phyloP scores from a whole-genome alignment of 2,113 vertebrate species.

The Promerops cafer region DNA sequence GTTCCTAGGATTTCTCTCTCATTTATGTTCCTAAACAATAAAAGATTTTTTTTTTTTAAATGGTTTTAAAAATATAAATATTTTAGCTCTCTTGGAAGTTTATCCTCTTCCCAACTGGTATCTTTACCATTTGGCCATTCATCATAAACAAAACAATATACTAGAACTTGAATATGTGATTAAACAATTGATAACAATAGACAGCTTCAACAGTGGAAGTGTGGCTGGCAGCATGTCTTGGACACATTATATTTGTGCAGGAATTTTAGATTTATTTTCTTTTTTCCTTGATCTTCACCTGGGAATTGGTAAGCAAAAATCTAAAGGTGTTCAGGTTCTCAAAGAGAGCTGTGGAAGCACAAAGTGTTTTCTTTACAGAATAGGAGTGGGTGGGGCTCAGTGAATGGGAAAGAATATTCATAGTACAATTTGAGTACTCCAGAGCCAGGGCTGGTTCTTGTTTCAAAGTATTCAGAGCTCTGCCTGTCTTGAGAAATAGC shows the following conservation, averaged over 20 bases:
- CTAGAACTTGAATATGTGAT: not conserved
- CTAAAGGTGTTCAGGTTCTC: not conserved
- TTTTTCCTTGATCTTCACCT: not conserved
- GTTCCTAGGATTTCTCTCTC: not conserved
- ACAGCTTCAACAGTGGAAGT: not conserved
- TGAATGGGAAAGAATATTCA: not conserved
- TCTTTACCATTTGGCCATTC: not conserved
- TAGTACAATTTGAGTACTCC: not conserved
- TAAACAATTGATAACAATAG: not conserved
- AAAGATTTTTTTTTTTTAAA: not conserved
- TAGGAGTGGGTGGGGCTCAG: not conserved
- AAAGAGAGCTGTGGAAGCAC: not conserved
- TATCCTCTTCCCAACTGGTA: not conserved
- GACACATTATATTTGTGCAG: not conserved
- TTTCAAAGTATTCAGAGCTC: not conserved
- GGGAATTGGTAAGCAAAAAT: not conserved
- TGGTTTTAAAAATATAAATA: not conserved
- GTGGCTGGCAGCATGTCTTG: not conserved
- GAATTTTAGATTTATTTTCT: not conserved
- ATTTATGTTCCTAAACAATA: not conserved
- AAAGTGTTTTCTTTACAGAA: not conserved
- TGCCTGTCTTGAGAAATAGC: not conserved
- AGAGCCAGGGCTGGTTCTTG: not conserved
- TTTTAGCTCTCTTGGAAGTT: not conserved
- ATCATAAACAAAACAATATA: not conserved